phyloP scores from a whole-genome alignment of 2,797 vertebrate species.

The Danio kyathit region DNA sequence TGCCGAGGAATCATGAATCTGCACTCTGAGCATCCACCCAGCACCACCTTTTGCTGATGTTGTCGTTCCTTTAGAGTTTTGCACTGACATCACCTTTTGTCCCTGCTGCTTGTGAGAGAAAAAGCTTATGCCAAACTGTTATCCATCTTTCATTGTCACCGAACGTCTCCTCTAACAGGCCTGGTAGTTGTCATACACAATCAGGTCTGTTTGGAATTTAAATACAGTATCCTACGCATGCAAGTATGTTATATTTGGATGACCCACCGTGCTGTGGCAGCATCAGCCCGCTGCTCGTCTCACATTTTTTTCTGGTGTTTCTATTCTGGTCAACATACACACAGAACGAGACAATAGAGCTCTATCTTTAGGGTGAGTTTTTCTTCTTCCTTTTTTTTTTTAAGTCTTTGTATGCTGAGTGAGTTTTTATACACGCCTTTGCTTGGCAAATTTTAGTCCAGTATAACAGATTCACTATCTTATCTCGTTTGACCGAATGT shows the following conservation, averaged over 20 bases:
- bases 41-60: constrained; percentile 59
- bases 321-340: constrained; percentile 44
- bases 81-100: constrained; percentile 58
- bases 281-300: constrained; percentile 44
- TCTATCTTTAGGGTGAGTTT: constrained; percentile 26
- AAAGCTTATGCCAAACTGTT: constrained; percentile 53
- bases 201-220: constrained; percentile 38
- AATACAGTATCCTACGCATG: constrained; percentile 45
- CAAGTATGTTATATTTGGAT: constrained; percentile 54
- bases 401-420: background rate
- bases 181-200: constrained; percentile 34
- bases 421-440: constrained; percentile 13
- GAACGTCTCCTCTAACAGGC: constrained; percentile 36
- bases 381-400: background rate
- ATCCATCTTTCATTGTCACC: constrained; percentile 56
- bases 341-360: constrained; percentile 16
- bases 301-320: constrained; percentile 48
- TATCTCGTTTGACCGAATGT: constrained; percentile 1
- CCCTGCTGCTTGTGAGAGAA: constrained; percentile 53
- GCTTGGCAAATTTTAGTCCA: constrained; percentile 8
- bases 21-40: constrained; percentile 53
- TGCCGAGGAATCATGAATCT: constrained; percentile 54
- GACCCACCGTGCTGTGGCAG: constrained; percentile 35
- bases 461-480: background rate
- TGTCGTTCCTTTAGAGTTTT: constrained; percentile 49